phyloP scores from a whole-genome alignment of 2,888 invertebrate species.

The Yponomeuta plumbellus region DNA sequence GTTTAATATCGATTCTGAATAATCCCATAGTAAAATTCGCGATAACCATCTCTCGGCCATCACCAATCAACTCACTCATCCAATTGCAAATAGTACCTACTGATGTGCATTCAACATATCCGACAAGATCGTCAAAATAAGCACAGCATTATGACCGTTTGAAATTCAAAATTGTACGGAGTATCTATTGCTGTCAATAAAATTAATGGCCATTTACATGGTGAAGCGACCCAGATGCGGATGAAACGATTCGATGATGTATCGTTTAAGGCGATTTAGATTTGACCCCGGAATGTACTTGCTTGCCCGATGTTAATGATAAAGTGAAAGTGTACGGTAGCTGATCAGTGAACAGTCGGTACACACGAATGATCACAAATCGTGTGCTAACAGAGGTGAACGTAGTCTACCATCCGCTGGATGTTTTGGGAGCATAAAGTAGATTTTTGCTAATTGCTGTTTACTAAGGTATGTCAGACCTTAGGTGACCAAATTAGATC shows the following conservation, averaged over 20 bases:
- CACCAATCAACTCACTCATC: background rate
- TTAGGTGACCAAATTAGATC: too few species aligned
- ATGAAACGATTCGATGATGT: conserved; percentile 6
- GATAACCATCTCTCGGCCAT: background rate
- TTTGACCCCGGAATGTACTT: conserved; percentile 47
- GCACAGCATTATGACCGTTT: background rate
- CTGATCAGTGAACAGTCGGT: conserved; percentile 17
- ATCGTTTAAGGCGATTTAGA: conserved; percentile 49
- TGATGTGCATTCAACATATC: background rate
- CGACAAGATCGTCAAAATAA: background rate
- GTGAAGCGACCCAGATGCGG: conserved; percentile 6
- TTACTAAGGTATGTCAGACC: background rate
- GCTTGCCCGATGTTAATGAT: conserved; percentile 21
- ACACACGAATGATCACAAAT: conserved; percentile 10
- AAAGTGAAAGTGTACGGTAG: conserved; percentile 68
- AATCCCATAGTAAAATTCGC: background rate
- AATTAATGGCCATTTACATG: conserved; percentile 1
- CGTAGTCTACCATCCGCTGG: conserved; percentile 2
- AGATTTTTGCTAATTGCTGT: background rate
- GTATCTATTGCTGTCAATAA: background rate
- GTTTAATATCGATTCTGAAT: too few species aligned
- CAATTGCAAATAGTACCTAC: background rate
- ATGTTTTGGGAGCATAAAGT: background rate
- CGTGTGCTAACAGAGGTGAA: background rate
- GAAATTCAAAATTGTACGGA: background rate